Conservation (phyloP, 2,113 vertebrate species). For the Eulemur macaco region DNA sequence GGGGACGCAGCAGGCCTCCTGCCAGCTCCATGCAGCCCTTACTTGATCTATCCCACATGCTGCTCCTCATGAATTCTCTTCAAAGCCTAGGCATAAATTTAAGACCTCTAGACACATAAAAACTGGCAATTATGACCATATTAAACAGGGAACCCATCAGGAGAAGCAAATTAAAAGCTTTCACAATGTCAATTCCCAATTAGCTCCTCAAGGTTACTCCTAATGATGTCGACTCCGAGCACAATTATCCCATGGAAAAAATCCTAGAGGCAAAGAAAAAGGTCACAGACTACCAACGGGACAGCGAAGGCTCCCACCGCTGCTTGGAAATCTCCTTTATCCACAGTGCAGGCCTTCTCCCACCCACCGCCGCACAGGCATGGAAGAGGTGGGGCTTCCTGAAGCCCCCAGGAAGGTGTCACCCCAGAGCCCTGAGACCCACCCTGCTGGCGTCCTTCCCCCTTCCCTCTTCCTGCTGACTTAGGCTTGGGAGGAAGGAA, state of each 20-base stretch:
- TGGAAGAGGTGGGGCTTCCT: background rate
- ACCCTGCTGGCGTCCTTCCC: background rate
- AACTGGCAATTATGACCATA: background rate
- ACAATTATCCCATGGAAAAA: background rate
- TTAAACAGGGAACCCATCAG: background rate
- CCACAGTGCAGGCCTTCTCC: background rate
- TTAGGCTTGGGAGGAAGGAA: background rate
- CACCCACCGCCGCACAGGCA: background rate
- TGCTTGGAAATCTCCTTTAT: background rate
- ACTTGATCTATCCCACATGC: background rate
- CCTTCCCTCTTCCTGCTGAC: background rate
- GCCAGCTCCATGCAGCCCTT: background rate
- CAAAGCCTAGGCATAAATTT: background rate
- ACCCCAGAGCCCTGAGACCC: background rate
- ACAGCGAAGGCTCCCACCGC: background rate
- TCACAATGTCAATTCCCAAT: background rate
- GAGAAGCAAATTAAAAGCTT: conserved; percentile 19
- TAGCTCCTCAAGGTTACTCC: conserved; percentile 34
- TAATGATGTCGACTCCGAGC: background rate
- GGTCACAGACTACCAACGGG: background rate
- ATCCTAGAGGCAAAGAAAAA: background rate
- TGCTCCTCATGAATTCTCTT: background rate
- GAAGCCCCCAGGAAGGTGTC: background rate
- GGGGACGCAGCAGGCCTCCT: no score
- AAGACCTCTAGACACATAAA: background rate